Evolutionary conservation across 2,113 vertebrate species (phyloP).

Genomic region (Pollimyrus isidori): DNA sequence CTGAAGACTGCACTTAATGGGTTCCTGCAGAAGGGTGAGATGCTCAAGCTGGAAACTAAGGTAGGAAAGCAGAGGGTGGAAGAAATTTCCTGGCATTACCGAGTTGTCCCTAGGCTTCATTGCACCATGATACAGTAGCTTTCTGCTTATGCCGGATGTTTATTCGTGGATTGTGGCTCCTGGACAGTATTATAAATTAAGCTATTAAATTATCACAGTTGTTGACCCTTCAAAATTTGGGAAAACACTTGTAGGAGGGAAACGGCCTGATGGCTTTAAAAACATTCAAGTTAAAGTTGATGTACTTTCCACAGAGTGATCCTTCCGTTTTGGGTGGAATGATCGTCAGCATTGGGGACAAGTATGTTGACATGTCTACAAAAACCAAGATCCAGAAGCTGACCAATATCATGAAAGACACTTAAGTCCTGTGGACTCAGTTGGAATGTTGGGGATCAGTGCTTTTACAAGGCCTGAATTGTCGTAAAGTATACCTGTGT

Average conservation of each 20-base stretch:
- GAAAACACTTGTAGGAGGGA: not conserved
- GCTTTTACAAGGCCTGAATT: conserved; percentile 39
- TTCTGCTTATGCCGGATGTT: not conserved
- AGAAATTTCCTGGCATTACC: not conserved
- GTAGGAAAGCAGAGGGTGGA: conserved; percentile 48
- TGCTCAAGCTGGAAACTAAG: conserved; percentile 78
- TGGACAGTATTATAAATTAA: not conserved
- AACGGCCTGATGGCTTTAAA: not conserved
- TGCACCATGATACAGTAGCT: not conserved
- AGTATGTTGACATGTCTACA: conserved; percentile 90
- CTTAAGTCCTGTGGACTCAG: conserved; percentile 59
- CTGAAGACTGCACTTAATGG: conserved; percentile 74
- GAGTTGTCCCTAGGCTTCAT: not conserved
- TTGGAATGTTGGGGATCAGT: conserved; percentile 27
- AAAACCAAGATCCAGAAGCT: conserved; percentile 90
- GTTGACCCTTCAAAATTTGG: not conserved
- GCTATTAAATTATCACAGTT: not conserved
- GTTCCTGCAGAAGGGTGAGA: conserved; percentile 79
- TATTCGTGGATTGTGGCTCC: not conserved
- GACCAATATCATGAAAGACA: conserved; percentile 72
- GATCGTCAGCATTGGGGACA: conserved; percentile 93
- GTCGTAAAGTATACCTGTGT: not conserved
- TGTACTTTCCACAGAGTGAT: conserved; percentile 64
- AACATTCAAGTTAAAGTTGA: not conserved
- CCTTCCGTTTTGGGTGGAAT: conserved; percentile 84